Conservation (phyloP, 2,888 invertebrate genomes). For the Gisinianus flammeolus region DNA sequence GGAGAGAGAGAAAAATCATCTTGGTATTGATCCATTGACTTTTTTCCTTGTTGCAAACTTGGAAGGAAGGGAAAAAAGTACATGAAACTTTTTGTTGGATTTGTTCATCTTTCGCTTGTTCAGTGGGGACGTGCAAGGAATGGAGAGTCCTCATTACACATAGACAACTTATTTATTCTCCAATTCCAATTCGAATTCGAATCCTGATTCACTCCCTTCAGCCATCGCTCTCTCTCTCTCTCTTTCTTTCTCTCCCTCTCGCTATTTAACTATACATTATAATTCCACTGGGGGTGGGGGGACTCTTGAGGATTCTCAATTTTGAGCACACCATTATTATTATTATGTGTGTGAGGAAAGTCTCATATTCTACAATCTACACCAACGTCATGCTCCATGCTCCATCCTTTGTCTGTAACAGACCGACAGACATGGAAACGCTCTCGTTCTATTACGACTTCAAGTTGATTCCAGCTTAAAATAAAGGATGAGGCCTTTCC, state of each 20-base stretch:
- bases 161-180: not conserved
- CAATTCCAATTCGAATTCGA: not conserved
- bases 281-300: too few species aligned
- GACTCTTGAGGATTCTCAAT: too few species aligned
- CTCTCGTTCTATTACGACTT: too few species aligned
- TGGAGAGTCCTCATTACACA: not conserved
- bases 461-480: too few species aligned
- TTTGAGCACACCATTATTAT: too few species aligned
- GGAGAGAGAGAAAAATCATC: not conserved
- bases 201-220: not conserved
- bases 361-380: too few species aligned
- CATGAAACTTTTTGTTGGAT: not conserved
- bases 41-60: not conserved
- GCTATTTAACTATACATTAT: not conserved
- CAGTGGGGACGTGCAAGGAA: not conserved
- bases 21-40: conserved; percentile 24
- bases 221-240: not conserved
- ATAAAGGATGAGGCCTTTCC: too few species aligned
- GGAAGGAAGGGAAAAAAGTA: not conserved
- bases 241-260: not conserved
- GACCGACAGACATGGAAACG: too few species aligned
- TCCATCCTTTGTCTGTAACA: too few species aligned
- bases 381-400: too few species aligned
- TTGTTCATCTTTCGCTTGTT: not conserved
- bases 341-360: too few species aligned